Evolutionary conservation across 2,888 invertebrate genomes (phyloP), one percentile per base, ranked within the genome.

Genomic region (Callosobruchus maculatus): DNA sequence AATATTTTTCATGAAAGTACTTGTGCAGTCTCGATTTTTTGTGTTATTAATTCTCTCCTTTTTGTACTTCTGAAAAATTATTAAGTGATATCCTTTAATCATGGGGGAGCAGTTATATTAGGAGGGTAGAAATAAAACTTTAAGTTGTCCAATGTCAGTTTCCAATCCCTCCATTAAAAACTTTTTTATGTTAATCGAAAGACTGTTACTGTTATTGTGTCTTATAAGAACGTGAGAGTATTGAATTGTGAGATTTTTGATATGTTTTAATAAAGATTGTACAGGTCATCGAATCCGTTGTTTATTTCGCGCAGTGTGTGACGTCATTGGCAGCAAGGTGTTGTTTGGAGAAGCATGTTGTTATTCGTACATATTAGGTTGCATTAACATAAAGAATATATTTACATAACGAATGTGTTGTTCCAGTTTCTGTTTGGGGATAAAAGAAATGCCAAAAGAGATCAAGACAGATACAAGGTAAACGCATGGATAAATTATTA

Each of bases 341-440:
- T 49, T 49, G 13, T 49, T 49, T 49, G 13, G 7, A 18, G 13
- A 7, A 49, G 3, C 49, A 49, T 49, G 49, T 49, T 26, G 49
- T 49, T 49, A 49, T 49, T 49, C 49, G 7, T 49, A 49, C 18
- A 49, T 49, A 49, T 49, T 49, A 49, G 49, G 49, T 49, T 49
- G 18, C 13, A 49, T 49, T 49, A 49, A 73, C 31, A 67, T 67
- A 70, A 30, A 71, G 73, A 21, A 70, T 76, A 72, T 30, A 72
- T 72, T 74, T 71, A 20, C 68, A 22, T 74, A 1, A 49, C 49
- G 1, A 7, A 49, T 30, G 67, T 68, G 49, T 73, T 75, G 75
- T 78, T 77, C 30, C 77, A 78, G 78, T 76, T 77, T 73, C 75
- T 78, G 30, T 77, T 76, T 71, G 76, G 77, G 13, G 76, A 77